phyloP scores from a whole-genome alignment of 1,140 invertebrate genomes.

The Apocrypta bakeri region DNA sequence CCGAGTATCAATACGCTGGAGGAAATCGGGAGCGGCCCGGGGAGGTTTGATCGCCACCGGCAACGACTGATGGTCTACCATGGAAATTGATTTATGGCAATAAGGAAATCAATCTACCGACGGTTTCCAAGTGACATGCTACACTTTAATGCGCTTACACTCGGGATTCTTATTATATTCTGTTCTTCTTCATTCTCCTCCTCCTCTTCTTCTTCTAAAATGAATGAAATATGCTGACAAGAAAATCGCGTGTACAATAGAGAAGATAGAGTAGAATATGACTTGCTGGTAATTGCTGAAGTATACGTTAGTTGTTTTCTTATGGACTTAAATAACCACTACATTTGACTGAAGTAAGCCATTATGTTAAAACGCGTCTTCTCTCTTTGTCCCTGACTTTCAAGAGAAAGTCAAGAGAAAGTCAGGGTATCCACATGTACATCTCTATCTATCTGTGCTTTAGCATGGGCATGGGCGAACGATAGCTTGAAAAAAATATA shows the following conservation, averaged over 20 bases:
- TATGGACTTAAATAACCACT: background rate
- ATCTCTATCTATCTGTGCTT: no score
- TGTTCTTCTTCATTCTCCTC: no score
- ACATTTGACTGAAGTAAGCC: background rate
- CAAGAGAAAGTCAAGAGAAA: no score
- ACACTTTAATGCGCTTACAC: background rate
- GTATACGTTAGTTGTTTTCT: background rate
- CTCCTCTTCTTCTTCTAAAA: no score
- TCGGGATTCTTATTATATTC: background rate
- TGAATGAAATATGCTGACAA: no score
- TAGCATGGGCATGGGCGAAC: no score
- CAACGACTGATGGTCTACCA: background rate
- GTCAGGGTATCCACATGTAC: no score
- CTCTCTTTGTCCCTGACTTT: no score
- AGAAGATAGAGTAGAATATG: background rate
- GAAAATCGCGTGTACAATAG: background rate
- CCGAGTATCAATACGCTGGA: background rate
- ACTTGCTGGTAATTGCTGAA: background rate
- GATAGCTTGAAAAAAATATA: no score
- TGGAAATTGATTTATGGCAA: slow-evolving; percentile 3
- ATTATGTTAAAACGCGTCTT: background rate
- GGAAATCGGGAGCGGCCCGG: background rate
- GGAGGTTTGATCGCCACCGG: background rate
- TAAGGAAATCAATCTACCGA: slow-evolving; percentile 12
- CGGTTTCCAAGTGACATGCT: background rate